Base-by-base conservation (phyloP, 2,797 vertebrate species). In the Artibeus lituratus region DNA sequence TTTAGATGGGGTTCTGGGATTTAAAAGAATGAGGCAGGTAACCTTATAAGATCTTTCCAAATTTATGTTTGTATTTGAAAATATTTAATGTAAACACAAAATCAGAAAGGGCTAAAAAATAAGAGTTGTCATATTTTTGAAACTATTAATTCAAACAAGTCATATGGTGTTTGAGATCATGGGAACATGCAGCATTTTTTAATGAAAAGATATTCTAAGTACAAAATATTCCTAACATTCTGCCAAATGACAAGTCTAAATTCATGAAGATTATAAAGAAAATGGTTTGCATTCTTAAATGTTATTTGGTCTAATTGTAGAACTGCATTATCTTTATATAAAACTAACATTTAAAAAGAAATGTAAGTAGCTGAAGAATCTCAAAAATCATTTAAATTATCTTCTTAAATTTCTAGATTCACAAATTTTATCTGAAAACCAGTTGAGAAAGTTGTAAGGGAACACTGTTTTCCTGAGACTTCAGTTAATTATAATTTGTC, bases 281-380 rank as follows among this genome's bases (percentile, higher is more conserved):
- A 88, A 85, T 29, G 5, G 0, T 70, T 12, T 37, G 4, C 1
- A 21, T 65, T 67, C 47, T 76, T 92, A 55, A 10, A 74, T 90
- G 47, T 92, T 94, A 85, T 59, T 82, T 85, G 15, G 29, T 69
- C 18, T 91, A 77, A 80, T 94, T 95, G 85, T 81, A 85, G 90
- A 94, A 78, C 24, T 86, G 11, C 3, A 82, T 76, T 32, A 80
- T 51, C 22, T 96, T 44, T 73, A 18, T 47, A 42, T 53, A 35
- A 90, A 62, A 53, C 22, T 91, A 82, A 95, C 24, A 83, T 82
- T 93, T 92, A 93, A n/a, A 6, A 37, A n/a, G 19, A 87, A 76
- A 77, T 69, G 0, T 74, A 94, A 94, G 51, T 70, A 93, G 19
- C 26, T 84, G 76, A 42, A 77, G 35, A 80, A 92, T 47, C 21